Percentiles rank a stretch among this genome's conserved stretches.
These are phyloP conservation scores for Hypolimnas misippus DNA, from an alignment of 2,888 invertebrate genomes.

Conservation along the genomic window DNA sequence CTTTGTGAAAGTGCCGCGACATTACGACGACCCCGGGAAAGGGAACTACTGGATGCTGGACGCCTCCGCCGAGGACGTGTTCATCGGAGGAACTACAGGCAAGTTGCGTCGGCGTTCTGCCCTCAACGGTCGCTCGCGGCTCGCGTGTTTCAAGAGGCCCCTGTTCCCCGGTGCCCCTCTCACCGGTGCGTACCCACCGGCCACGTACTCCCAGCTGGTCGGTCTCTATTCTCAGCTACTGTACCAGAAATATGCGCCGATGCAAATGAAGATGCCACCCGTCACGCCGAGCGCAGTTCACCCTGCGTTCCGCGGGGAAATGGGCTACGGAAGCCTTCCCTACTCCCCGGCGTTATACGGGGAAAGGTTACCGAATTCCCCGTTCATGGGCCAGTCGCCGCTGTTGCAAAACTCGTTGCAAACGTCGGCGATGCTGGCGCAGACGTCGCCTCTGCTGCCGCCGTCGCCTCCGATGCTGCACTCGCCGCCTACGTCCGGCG, in stretches of 20 bases:
- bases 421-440: constrained; percentile 58
- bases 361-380: constrained; percentile 62
- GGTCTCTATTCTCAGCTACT: constrained; percentile 86
- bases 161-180: constrained; percentile 86
- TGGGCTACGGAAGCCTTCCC: constrained; percentile 69
- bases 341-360: constrained; percentile 69
- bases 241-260: constrained; percentile 87
- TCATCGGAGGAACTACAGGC: constrained; percentile 98
- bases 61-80: constrained; percentile 98
- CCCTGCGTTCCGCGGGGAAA: constrained; percentile 75
- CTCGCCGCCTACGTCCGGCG: constrained; percentile 68
- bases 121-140: constrained; percentile 92
- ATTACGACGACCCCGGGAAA: constrained; percentile 99
- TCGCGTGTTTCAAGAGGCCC: constrained; percentile 94
- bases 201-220: constrained; percentile 83
- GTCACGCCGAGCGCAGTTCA: constrained; percentile 81
- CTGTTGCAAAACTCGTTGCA: constrained; percentile 59
- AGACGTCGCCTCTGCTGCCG: constrained; percentile 59
- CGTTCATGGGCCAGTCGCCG: constrained; percentile 62
- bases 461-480: constrained; percentile 72
- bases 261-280: constrained; percentile 79
- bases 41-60: constrained; percentile 99
- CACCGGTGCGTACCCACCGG: constrained; percentile 83
- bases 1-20: constrained; percentile 98
- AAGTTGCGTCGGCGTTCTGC: constrained; percentile 95